Percentiles rank a stretch among this genome's conserved stretches.
phyloP scores from a whole-genome alignment of 2,888 invertebrate genomes.

The Amblyjoppa fuscipennis region DNA sequence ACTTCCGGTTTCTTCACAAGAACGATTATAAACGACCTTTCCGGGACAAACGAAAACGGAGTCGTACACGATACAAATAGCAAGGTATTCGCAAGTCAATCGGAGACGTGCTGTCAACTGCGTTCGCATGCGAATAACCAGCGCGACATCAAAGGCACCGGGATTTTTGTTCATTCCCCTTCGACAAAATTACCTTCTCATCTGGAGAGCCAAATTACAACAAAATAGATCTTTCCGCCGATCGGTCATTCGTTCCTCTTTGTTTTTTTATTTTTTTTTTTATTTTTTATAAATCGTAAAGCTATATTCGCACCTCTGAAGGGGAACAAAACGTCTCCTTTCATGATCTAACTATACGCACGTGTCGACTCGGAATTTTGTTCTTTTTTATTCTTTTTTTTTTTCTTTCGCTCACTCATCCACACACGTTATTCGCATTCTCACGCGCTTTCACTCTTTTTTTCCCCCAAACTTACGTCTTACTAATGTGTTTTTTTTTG shows the following conservation, averaged over 20 bases:
- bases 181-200: constrained; percentile 65
- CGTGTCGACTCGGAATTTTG: constrained; percentile 68
- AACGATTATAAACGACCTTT: constrained; percentile 44
- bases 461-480: constrained; percentile 69
- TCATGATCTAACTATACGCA: constrained; percentile 66
- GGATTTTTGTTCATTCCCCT: constrained; percentile 73
- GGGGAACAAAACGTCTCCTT: constrained; percentile 71
- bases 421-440: constrained; percentile 60
- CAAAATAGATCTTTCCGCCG: constrained; percentile 61
- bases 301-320: constrained; percentile 51
- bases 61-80: constrained; percentile 51
- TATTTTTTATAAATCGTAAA: constrained; percentile 73
- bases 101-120: constrained; percentile 54
- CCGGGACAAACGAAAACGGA: constrained; percentile 38
- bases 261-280: constrained; percentile 46
- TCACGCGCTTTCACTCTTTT: constrained; percentile 56
- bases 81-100: constrained; percentile 40
- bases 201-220: constrained; percentile 47
- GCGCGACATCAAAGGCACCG: constrained; percentile 79
- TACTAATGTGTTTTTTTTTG: constrained; percentile 69
- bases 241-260: constrained; percentile 46
- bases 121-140: constrained; percentile 74
- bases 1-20: constrained; percentile 48
- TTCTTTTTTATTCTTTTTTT: constrained; percentile 40
- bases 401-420: constrained; percentile 48